phyloP scores from a whole-genome alignment of 2,113 vertebrate genomes.

The Syngnathoides biaculeatus region DNA sequence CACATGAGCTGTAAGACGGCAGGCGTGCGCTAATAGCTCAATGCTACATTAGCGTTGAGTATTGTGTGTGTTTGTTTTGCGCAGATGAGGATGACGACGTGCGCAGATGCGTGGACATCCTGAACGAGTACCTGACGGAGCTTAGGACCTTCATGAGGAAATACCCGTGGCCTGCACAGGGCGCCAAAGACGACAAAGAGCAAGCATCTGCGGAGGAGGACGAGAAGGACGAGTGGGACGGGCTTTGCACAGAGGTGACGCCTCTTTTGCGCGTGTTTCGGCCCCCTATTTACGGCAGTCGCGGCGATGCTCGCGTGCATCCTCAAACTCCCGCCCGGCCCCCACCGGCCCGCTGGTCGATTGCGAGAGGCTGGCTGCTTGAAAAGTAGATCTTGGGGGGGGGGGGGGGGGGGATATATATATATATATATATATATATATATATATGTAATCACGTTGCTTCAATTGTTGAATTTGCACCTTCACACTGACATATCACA shows the following conservation, averaged over 20 bases:
- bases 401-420: too few relatives aligned
- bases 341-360: too few relatives aligned
- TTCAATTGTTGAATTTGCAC: background rate
- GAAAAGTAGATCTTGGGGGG: too few relatives aligned
- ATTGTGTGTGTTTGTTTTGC: background rate
- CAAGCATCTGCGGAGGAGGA: background rate
- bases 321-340: too few relatives aligned
- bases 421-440: too few relatives aligned
- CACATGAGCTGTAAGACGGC: constrained; percentile 66
- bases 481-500: background rate
- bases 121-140: constrained; percentile 80
- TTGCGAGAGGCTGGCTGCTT: too few relatives aligned
- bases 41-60: constrained; percentile 6
- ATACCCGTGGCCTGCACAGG: constrained; percentile 66
- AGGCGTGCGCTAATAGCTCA: constrained; percentile 13
- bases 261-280: background rate
- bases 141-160: constrained; percentile 85
- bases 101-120: constrained; percentile 75
- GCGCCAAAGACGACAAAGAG: background rate
- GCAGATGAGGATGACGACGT: constrained; percentile 77
- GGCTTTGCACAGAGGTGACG: constrained; percentile 58
- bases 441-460: too few relatives aligned
- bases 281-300: too few relatives aligned
- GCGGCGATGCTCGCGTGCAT: too few relatives aligned
- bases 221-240: constrained; percentile 51